Evolutionary conservation across 1,140 invertebrate species (phyloP), one percentile per base, ranked within the genome.

Genomic region (Bombus affinis): DNA sequence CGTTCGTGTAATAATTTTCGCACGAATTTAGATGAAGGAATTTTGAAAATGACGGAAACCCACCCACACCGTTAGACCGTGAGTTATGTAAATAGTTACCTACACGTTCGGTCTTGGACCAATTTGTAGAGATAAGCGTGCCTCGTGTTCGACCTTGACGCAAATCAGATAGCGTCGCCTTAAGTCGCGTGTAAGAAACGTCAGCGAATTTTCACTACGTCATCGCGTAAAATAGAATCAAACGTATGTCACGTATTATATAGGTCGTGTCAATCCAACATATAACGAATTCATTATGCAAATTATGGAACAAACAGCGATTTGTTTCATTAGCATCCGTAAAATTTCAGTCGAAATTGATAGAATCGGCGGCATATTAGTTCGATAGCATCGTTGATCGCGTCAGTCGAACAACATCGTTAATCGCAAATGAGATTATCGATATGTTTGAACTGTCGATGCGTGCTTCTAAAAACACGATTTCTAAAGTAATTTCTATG

Each of bases 91-190:
- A 12, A 12, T 62, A 28, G 71, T 44, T 42, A 28, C 62, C 39
- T 70, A 62, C 59, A 6, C 70, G 13, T 62, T 53, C 35, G 35
- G 39, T 73, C 44, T 44, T 35, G 25, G 39, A 13, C 47, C 71
- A 25, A 75, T 82, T 75, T 53, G 42, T 65, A 22, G n/a, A 35
- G 42, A 59, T n/a, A 77, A 53, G 73, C 53, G 59, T 75, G 68
- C 65, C 79, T 77, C 85, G 71, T 47, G 81, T 32, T 68, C 73
- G n/a, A 79, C 81, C 57, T 83, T 66, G 37, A 28, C 9, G 22
- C 53, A 0, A 74, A 59, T 13, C 71, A 42, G 12, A 25, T 37
- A 4, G 15, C 28, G 70, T 47, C 57, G 35, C 10, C 9, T 22
- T 25, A 32, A 76, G 28, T n/a, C 25, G 8, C 13, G 37, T 0